phyloP scores from a whole-genome alignment of 1,140 invertebrate genomes.

The Papilio xuthus region DNA sequence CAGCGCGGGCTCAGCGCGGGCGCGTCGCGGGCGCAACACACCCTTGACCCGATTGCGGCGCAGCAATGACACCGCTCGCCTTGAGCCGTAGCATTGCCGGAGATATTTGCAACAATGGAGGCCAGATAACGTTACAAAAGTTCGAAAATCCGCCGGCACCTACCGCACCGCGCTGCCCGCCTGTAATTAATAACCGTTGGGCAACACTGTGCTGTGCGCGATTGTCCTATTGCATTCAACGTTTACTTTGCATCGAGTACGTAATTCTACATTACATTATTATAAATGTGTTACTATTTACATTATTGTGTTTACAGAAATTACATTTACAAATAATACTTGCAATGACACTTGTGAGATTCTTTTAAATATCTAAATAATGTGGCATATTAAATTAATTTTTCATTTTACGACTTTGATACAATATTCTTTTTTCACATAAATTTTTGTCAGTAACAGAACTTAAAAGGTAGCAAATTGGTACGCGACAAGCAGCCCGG shows the following conservation, averaged over 20 bases:
- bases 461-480: conserved; percentile 1
- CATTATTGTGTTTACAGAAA: background rate
- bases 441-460: too few relatives aligned
- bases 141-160: conserved; percentile 77
- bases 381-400: too few relatives aligned
- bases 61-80: conserved; percentile 80
- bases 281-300: background rate
- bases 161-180: conserved; percentile 54
- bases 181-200: conserved; percentile 74
- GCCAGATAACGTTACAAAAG: conserved; percentile 81
- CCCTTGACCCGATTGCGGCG: conserved; percentile 77
- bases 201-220: conserved; percentile 61
- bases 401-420: too few relatives aligned
- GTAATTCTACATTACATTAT: conserved; percentile 28
- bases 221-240: conserved; percentile 56
- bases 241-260: conserved; percentile 42
- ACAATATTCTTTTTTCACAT: too few relatives aligned
- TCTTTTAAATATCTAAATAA: too few relatives aligned
- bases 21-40: conserved; percentile 60
- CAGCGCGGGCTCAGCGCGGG: conserved; percentile 46
- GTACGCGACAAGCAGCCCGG: background rate
- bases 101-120: conserved; percentile 82
- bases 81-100: conserved; percentile 80
- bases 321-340: background rate
- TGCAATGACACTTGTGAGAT: background rate